phyloP scores from a whole-genome alignment of 37 sponge, comb jelly and placozoan genomes.

The Theonella swinhoei region DNA sequence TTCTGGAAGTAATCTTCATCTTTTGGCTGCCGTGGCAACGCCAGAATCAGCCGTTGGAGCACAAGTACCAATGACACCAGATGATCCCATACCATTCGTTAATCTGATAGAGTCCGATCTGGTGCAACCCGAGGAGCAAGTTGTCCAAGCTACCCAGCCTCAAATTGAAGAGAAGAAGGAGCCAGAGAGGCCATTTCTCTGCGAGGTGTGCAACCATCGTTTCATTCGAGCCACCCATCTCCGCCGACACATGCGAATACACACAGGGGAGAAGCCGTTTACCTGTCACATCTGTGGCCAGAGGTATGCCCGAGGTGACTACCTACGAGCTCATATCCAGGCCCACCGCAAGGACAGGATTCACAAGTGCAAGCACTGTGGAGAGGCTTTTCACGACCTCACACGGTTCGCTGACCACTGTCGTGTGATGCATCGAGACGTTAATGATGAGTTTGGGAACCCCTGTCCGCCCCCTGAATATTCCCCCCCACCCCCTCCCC shows the following conservation, averaged over 20 bases:
- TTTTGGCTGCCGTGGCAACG: slow-evolving; percentile 77
- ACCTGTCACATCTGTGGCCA: slow-evolving; percentile 78
- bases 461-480: slow-evolving; percentile 39
- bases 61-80: not conserved
- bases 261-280: slow-evolving; percentile 84
- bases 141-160: not conserved
- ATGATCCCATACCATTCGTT: not conserved
- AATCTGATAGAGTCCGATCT: not conserved
- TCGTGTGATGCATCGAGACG: slow-evolving; percentile 45
- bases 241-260: slow-evolving; percentile 73
- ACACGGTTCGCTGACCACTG: slow-evolving; percentile 78
- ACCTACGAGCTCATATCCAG: slow-evolving; percentile 74
- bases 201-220: slow-evolving; percentile 66
- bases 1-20: slow-evolving; percentile 59
- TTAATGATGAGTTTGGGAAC: slow-evolving; percentile 55
- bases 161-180: not conserved
- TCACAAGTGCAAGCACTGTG: slow-evolving; percentile 78
- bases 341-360: slow-evolving; percentile 65
- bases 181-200: slow-evolving; percentile 57
- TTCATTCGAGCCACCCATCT: slow-evolving; percentile 74
- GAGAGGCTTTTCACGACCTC: slow-evolving; percentile 74
- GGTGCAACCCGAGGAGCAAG: not conserved
- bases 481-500: slow-evolving; percentile 29
- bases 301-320: slow-evolving; percentile 72
- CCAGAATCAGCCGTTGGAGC: slow-evolving; percentile 33